phyloP scores from a whole-genome alignment of 1,140 invertebrate species.

The Nasonia vitripennis region DNA sequence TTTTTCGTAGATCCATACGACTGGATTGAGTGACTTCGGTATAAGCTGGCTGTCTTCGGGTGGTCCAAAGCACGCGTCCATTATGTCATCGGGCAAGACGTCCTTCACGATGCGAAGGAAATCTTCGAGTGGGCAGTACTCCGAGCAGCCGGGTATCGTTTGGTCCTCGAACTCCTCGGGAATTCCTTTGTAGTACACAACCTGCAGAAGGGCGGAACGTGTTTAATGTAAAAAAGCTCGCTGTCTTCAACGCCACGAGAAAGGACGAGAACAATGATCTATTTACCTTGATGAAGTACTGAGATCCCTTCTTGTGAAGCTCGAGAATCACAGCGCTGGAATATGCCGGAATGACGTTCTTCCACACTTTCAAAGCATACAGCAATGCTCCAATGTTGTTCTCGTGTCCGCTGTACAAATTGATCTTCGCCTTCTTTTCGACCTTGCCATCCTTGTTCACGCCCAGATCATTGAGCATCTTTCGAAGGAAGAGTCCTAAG shows the following conservation, averaged over 20 bases:
- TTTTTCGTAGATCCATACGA: background rate
- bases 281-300: constrained; percentile 57
- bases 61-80: background rate
- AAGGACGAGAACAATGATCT: no score
- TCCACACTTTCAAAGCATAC: constrained; percentile 78
- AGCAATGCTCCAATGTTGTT: constrained; percentile 82
- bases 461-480: constrained; percentile 74
- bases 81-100: constrained; percentile 42
- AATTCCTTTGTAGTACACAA: constrained; percentile 15
- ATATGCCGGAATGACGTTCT: constrained; percentile 76
- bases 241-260: background rate
- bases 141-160: background rate
- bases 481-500: constrained; percentile 74
- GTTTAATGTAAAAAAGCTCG: constrained; percentile 41
- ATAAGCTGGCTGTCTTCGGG: background rate
- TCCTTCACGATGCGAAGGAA: constrained; percentile 40
- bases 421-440: constrained; percentile 72
- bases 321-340: constrained; percentile 73
- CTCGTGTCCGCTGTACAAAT: constrained; percentile 81
- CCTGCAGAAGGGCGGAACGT: constrained; percentile 43
- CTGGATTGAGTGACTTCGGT: background rate
- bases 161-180: background rate
- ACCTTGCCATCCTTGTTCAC: constrained; percentile 58
- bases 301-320: constrained; percentile 54
- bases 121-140: constrained; percentile 3